Conservation (phyloP, 2,888 invertebrate genomes). For the Clepsis dumicolana region DNA sequence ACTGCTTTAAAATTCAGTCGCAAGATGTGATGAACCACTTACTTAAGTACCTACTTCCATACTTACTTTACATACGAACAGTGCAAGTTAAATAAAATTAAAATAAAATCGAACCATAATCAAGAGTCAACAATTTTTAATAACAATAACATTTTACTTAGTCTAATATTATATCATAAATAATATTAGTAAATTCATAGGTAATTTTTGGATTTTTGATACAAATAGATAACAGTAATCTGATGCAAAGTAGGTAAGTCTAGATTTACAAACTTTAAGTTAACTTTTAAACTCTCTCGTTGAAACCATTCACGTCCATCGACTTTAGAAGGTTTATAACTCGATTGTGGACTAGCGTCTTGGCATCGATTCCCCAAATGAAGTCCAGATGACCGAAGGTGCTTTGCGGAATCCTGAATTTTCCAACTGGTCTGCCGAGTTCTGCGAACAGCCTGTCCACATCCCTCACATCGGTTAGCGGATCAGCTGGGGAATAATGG, state of each 20-base stretch:
- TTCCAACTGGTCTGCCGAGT: slow-evolving; percentile 84
- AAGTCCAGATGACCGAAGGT: slow-evolving; percentile 90
- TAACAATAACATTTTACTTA: neutral
- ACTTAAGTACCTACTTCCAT: too few relatives aligned
- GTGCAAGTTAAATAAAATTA: too few relatives aligned
- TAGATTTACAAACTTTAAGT: neutral
- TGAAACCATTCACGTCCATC: slow-evolving; percentile 58
- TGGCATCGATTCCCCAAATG: slow-evolving; percentile 88
- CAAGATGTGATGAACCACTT: too few relatives aligned
- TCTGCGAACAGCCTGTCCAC: slow-evolving; percentile 82
- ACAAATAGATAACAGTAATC: neutral
- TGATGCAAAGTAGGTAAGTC: neutral
- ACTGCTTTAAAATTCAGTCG: too few relatives aligned
- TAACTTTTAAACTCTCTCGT: neutral
- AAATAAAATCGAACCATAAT: neutral
- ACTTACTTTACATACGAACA: too few relatives aligned
- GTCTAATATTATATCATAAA: neutral
- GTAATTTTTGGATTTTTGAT: neutral
- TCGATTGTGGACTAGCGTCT: slow-evolving; percentile 85
- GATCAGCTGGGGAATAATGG: slow-evolving; percentile 89
- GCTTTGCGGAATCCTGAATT: slow-evolving; percentile 84
- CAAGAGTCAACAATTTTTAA: neutral
- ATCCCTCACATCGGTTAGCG: slow-evolving; percentile 86
- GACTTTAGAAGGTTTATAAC: slow-evolving; percentile 82
- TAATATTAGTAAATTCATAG: neutral